Base-by-base conservation (phyloP, 2,888 invertebrate genomes). In the Netelia virgata region DNA sequence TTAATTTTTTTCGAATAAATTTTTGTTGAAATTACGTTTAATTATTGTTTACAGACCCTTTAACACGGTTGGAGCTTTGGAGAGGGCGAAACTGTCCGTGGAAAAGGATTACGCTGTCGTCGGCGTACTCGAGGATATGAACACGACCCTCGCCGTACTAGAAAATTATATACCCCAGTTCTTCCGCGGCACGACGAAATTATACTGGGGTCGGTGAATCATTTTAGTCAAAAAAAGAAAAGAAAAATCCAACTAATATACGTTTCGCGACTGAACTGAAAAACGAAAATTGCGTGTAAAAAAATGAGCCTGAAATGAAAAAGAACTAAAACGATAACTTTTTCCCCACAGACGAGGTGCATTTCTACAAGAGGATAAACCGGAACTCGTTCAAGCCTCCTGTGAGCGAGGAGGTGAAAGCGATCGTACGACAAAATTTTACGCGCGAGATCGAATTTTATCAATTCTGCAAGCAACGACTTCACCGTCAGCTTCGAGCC, bases 381-480 rank as follows among this genome's bases (percentile, higher is more conserved):
- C 96, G 96, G 86, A 98, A 98, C 94, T 96, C 96, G 72, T 98
- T 97, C 94, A 98, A 98, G 91, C 98, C 98, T 0, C 97, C 97
- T 0, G 97, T 98, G 2, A 96, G 97, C 68, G 97, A 98, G 90
- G 96, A 96, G 88, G 96, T 98, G 1, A 98, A 98, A 92, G 96
- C 97, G 69, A 96, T 98, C 73, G 97, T 98, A 5, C 95, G 97
- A 87, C 96, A 95, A 55, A 98, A 98, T 94, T 98, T 98, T 92
- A 98, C 98, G 0, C 95, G 97, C 78, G 98, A 98, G 94, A 97
- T 98, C 11, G 98, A 98, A 91, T 98, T 98, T 94, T 98, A 98
- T 93, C 97, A 98, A 91, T 98, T 98, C 93, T 98, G 98, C 92
- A 96, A 96, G 89, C 98, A 98, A 92, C 95, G 98, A 90, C 94